Base-by-base conservation (phyloP, 2,888 invertebrate species). In the Eupithecia abbreviata region DNA sequence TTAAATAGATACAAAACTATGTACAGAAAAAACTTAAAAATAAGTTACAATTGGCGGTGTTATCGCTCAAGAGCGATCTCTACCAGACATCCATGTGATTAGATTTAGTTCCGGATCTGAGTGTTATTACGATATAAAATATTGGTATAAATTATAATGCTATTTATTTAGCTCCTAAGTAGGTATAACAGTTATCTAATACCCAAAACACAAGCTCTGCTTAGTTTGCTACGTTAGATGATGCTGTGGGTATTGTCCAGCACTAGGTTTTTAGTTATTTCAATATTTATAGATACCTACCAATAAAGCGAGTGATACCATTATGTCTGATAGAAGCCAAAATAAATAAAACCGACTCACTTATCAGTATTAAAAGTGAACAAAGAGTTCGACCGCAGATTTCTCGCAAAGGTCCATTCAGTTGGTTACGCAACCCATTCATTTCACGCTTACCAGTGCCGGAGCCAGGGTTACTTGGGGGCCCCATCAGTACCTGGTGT, bases 371-470 rank as follows among this genome's bases (percentile, higher is more conserved):
- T 45, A 69, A 69, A 49, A 41, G 41, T 66, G 42, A 42, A 49
- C 49, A 15, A 51, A 73, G 47, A 62, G 68, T 69, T 74, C 58
- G 51, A 69, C 58, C 58, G 43, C 58, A 45, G 72, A 67, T 73
- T 73, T 67, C 58, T 68, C 58, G 69, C 58, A 47, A 41, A 62
- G 68, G 74, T 69, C 47, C 68, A 74, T 58, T 74, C 67, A 55
- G 49, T 9, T 62, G 55, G n/a, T 74, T 68, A 74, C 68, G 58
- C 41, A 69, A 74, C 58, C 13, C 73, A 73, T 69, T 74, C 69
- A 74, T 69, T 69, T 69, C 74, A 45, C 74, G 15, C 58, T 42
- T n/a, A 13, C 45, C 74, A 74, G 74, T 13, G 58, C 55, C 41
- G 74, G 58, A 69, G 9, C 69, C 5, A 72, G 49, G 72, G 66